Conservation (phyloP, 2,113 vertebrate genomes). For the Athene cunicularia region DNA sequence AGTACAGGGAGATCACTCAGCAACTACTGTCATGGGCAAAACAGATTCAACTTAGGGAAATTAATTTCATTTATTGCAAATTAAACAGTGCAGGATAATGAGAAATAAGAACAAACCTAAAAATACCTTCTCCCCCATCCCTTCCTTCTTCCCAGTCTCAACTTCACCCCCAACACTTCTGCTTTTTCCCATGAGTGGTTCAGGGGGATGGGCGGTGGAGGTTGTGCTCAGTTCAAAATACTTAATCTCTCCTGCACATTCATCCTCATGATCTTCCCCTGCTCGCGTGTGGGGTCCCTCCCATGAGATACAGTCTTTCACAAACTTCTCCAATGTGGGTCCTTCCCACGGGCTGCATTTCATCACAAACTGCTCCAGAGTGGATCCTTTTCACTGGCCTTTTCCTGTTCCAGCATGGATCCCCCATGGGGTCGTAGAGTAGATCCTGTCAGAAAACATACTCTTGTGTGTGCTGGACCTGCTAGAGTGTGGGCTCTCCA, state of each 20-base stretch:
- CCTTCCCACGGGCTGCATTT: not conserved
- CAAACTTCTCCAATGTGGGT: accelerated
- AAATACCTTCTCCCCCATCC: not conserved
- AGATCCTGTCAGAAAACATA: not conserved
- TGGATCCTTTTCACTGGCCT: accelerated
- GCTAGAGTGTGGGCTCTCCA: accelerated
- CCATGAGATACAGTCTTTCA: no score
- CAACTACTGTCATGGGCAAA: not conserved
- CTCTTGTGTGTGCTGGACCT: not conserved
- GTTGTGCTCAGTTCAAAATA: not conserved
- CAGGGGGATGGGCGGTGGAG: not conserved
- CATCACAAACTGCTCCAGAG: not conserved
- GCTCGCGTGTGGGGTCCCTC: accelerated
- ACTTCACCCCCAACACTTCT: not conserved
- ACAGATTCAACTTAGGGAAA: not conserved
- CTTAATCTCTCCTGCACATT: not conserved
- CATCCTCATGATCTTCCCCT: not conserved
- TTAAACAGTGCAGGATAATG: not conserved
- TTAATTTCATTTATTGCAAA: not conserved
- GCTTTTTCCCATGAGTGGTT: accelerated
- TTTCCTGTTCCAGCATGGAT: not conserved
- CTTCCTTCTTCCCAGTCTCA: not conserved
- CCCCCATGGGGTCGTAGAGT: no score
- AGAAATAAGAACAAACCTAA: not conserved
- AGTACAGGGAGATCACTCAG: not conserved